Evolutionary conservation across 2,888 invertebrate species (phyloP), one percentile per base, ranked within the genome.

Genomic region (Oligia latruncula): DNA sequence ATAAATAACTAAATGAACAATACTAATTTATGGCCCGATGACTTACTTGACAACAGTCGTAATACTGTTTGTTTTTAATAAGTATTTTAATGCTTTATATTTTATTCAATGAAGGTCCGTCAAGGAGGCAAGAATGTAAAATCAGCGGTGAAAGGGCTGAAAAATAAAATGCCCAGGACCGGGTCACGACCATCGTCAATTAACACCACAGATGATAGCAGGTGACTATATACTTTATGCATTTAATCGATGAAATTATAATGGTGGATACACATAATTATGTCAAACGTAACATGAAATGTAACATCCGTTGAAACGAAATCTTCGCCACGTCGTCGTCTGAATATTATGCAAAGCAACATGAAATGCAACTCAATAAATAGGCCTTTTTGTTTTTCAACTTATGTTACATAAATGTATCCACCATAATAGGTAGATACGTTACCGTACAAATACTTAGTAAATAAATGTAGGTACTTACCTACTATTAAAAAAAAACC

Each of bases 61-160:
- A 29, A 29, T 29, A 15, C 13, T 29, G 3, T 65, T 65, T 55
- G 64, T 66, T 74, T n/a, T n/a, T 58, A 49, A 67, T 9, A 49
- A 49, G 13, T n/a, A 65, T 20, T 68, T 66, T 80, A 74, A 78
- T 71, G 13, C 5, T 43, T 49, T n/a, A 11, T 58, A 15, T 74
- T 76, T 80, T 75, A 52, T 75, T 73, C 15, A 70, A 84, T 82
- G 74, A 68, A 96, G 96, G 96, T 96, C 64, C 95, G 96, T 6
- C 96, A 96, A 93, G 96, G 96, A 40, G 96, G 96, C 66, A 96
- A 94, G 90, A 96, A 96, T 83, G 91, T 97, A 90, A 96, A 95
- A 87, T 96, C 96, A 13, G 96, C 96, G 29, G 96, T 97, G 15
- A 95, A 91, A 88, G 96, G 96, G 11, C 89, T 96, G 85, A 97